Base-by-base conservation (phyloP, 2,113 vertebrate genomes). In the Tychaedon coryphoeus region DNA sequence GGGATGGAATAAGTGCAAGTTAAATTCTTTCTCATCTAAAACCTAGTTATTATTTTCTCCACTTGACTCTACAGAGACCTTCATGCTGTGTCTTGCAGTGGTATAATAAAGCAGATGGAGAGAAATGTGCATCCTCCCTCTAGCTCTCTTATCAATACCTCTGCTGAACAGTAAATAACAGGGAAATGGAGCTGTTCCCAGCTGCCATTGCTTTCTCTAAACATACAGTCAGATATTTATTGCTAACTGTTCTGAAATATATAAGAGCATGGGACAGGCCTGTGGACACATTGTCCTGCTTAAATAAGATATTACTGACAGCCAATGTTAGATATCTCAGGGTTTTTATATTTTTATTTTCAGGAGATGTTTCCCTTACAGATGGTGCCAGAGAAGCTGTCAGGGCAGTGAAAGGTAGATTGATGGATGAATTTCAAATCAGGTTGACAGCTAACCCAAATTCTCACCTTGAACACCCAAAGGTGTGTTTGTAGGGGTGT, bases 61-160 rank as follows among this genome's bases (percentile, higher is more conserved):
- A 28, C 23, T 84, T 82, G 80, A 65, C 38, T 86, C 79, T 84
- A 54, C 26, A 66, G 75, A 64, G 88, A 92, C 69, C 67, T 88
- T 88, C 72, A 66, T 53, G 72, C 58, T 82, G 71, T 96, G 85
- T 43, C 45, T 90, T 83, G 58, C 25, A 80, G 60, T 56, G 31
- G 61, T 51, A 6, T 83, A 93, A 94, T 83, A 86, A 83, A 92
- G 60, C 90, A 92, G 82, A 92, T 84, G 72, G 92, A 92, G 72
- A 94, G 48, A 92, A 94, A 88, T 88, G 82, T 88, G 43, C 10
- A 8, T 83, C 50, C 64, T 92, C 86, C 15, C 74, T 88, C 67
- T 40, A 71, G n/a, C 51, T 92, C 28, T 91, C 56, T 86, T 93
- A 94, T 92, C 92, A 95, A 88, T 93, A 95, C 43, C 43, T 90